Evolutionary conservation across 2,797 vertebrate species (phyloP).

Genomic region (Tragelaphus eurycerus): DNA sequence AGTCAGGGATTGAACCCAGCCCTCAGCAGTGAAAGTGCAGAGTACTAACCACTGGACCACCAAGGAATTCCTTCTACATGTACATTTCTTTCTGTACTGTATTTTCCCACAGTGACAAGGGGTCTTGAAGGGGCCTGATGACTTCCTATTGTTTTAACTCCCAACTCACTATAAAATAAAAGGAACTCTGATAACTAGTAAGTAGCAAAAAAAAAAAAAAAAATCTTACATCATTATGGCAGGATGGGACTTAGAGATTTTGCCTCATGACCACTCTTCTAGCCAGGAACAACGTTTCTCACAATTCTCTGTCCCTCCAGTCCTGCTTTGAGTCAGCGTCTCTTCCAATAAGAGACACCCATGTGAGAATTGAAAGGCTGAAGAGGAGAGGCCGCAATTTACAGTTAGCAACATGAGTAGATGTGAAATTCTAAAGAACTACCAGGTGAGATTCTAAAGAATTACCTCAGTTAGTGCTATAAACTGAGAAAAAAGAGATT

Average conservation of each 20-base stretch:
- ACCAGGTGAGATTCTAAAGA: background rate
- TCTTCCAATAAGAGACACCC: background rate
- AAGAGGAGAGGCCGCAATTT: background rate
- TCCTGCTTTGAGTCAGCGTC: background rate
- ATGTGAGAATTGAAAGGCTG: background rate
- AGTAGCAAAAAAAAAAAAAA: background rate
- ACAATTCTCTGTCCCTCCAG: background rate
- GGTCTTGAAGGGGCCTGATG: background rate
- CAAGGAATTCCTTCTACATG: background rate
- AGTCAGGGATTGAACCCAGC: background rate
- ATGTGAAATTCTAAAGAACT: background rate
- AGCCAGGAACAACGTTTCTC: background rate
- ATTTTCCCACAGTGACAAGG: background rate
- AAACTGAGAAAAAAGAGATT: background rate
- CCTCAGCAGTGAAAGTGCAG: background rate
- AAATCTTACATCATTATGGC: background rate
- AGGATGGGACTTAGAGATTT: background rate
- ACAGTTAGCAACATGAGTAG: background rate
- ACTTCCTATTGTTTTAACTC: background rate
- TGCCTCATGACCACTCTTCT: background rate
- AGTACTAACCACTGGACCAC: background rate
- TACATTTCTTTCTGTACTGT: background rate
- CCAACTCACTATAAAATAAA: background rate
- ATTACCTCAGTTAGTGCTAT: background rate
- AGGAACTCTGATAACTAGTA: background rate